phyloP scores from a whole-genome alignment of 2,113 vertebrate genomes.

The Pachyramphus minor region DNA sequence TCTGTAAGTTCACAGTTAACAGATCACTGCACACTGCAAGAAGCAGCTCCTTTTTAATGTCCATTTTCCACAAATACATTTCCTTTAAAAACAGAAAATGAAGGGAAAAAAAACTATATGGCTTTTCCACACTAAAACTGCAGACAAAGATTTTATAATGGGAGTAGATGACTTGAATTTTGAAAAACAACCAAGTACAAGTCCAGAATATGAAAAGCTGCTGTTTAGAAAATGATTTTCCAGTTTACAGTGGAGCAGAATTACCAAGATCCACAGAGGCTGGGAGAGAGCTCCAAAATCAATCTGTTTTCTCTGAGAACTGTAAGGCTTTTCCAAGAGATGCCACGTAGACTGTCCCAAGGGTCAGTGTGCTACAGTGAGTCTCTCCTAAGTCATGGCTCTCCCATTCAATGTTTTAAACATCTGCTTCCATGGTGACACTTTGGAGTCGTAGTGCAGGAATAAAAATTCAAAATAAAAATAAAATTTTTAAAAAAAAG shows the following conservation, averaged over 20 bases:
- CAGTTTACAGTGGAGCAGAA: background rate
- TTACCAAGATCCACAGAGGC: background rate
- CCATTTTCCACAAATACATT: background rate
- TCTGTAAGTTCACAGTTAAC: background rate
- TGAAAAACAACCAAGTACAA: background rate
- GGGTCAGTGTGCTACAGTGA: accelerated
- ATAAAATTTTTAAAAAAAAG: background rate
- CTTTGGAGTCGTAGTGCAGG: accelerated
- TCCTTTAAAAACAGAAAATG: background rate
- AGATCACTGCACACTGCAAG: background rate
- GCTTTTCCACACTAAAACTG: background rate
- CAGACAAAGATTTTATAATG: background rate
- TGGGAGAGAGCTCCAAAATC: background rate
- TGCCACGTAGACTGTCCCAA: background rate
- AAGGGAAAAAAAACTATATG: background rate
- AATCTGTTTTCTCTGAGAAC: background rate
- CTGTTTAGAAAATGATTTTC: background rate
- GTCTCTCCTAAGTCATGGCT: background rate
- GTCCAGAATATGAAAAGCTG: background rate
- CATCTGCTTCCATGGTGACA: background rate
- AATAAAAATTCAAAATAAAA: background rate
- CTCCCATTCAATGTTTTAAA: background rate
- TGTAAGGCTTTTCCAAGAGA: background rate
- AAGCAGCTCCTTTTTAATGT: background rate
- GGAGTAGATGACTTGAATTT: background rate